Conservation (phyloP, 2,113 vertebrate genomes). For the Plecotus auritus region DNA sequence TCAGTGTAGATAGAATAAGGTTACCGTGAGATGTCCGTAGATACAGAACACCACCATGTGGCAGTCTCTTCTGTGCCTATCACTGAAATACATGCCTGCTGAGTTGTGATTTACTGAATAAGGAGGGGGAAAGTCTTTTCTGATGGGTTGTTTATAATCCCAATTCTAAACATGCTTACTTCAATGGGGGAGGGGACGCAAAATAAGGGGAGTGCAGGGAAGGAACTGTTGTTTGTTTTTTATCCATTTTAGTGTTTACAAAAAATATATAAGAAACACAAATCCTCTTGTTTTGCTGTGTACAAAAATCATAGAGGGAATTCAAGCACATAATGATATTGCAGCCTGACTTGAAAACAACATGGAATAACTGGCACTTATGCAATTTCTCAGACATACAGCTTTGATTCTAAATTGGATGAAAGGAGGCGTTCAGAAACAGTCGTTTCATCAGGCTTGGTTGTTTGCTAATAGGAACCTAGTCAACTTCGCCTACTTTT, state of each 20-base stretch:
- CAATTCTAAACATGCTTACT: slow-evolving; percentile 39
- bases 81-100: slow-evolving; percentile 28
- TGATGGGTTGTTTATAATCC: slow-evolving; percentile 29
- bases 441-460: neutral
- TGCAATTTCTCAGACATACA: slow-evolving; percentile 50
- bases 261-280: slow-evolving; percentile 5
- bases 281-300: neutral
- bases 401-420: slow-evolving; percentile 48
- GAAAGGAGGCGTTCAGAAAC: slow-evolving; percentile 41
- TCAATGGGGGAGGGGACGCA: neutral
- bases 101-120: slow-evolving; percentile 24
- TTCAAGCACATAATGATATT: slow-evolving; percentile 28
- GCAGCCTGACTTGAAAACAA: slow-evolving; percentile 26
- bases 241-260: slow-evolving; percentile 28
- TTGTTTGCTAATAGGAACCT: slow-evolving; percentile 23
- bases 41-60: slow-evolving; percentile 4
- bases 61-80: neutral
- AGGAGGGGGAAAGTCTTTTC: neutral
- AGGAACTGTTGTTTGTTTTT: neutral
- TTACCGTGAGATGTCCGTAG: neutral
- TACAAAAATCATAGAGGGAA: slow-evolving; percentile 53
- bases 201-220: neutral
- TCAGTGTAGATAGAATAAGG: neutral
- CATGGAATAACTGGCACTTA: slow-evolving; percentile 45
- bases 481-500: neutral